These are phyloP conservation scores for Promerops cafer DNA, from an alignment of 2,113 vertebrate genomes.

Conservation along the genomic window DNA sequence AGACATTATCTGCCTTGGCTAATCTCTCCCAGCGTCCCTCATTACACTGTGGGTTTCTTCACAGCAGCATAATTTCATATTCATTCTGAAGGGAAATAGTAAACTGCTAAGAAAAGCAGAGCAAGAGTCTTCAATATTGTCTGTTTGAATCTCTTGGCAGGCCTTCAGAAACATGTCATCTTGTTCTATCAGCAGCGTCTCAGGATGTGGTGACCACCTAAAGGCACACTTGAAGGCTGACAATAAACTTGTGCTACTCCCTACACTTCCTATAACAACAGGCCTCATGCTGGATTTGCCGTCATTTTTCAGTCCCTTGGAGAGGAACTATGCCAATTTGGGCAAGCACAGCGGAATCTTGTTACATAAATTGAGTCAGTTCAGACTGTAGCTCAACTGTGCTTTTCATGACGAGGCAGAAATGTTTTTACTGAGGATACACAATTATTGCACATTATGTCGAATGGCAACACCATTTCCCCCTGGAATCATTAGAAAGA, in stretches of 20 bases:
- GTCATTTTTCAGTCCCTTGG: slow-evolving; percentile 18
- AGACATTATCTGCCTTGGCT: slow-evolving; percentile 52
- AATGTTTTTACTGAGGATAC: not conserved
- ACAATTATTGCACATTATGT: not conserved
- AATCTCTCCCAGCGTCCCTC: slow-evolving; percentile 44
- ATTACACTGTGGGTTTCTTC: slow-evolving; percentile 40
- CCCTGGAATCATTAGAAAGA: not conserved
- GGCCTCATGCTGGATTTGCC: slow-evolving; percentile 31
- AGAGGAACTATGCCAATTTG: slow-evolving; percentile 54
- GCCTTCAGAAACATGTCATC: slow-evolving; percentile 58
- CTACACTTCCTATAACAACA: slow-evolving; percentile 46
- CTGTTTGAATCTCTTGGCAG: slow-evolving; percentile 52
- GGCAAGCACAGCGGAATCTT: slow-evolving; percentile 34
- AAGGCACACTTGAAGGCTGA: slow-evolving; percentile 59
- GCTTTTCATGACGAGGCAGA: slow-evolving; percentile 28
- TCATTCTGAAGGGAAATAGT: slow-evolving; percentile 29
- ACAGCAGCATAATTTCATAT: slow-evolving; percentile 41
- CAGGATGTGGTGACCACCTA: slow-evolving; percentile 65
- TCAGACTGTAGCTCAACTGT: not conserved
- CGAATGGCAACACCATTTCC: not conserved
- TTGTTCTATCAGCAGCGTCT: slow-evolving; percentile 36
- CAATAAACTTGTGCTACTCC: slow-evolving; percentile 59
- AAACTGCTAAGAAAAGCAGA: slow-evolving; percentile 42
- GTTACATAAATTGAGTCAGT: slow-evolving; percentile 34
- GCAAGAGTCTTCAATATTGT: not conserved